A percentile compares a stretch with the other conserved stretches of the same genome.
Conservation (phyloP, 2,113 vertebrate species). For the Sterrhoptilus dennistouni region DNA sequence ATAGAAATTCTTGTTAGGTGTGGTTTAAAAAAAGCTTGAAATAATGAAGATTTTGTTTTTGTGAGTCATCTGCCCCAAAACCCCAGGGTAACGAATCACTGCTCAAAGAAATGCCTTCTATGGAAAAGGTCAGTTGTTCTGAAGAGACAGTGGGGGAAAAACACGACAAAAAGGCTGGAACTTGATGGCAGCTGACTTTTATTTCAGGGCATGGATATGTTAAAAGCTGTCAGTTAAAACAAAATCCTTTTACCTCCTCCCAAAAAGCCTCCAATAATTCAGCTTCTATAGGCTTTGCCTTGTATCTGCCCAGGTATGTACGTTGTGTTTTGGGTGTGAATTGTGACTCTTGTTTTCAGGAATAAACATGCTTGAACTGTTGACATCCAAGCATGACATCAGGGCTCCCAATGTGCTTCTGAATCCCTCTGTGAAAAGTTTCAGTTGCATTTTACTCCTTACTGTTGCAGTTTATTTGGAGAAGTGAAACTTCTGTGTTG, state of each 20-base stretch:
- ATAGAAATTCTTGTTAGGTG: not conserved
- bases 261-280: not conserved
- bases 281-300: not conserved
- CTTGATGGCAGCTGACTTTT: not conserved
- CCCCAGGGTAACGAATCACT: not conserved
- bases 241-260: not conserved
- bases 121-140: conserved; percentile 31
- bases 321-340: not conserved
- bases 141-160: not conserved
- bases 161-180: not conserved
- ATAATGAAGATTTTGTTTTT: not conserved
- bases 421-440: not conserved
- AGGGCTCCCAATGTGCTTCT: not conserved
- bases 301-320: rapidly evolving
- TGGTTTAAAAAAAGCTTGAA: not conserved
- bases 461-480: not conserved
- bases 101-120: not conserved
- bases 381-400: not conserved
- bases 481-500: not conserved
- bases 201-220: not conserved
- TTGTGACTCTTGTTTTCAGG: not conserved
- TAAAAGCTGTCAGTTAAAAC: not conserved
- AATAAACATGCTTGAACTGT: not conserved
- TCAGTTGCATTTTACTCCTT: not conserved
- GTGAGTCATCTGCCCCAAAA: not conserved